Evolutionary conservation across 2,113 vertebrate species (phyloP), one percentile per base, ranked within the genome.

Genomic region (Notechis scutatus): DNA sequence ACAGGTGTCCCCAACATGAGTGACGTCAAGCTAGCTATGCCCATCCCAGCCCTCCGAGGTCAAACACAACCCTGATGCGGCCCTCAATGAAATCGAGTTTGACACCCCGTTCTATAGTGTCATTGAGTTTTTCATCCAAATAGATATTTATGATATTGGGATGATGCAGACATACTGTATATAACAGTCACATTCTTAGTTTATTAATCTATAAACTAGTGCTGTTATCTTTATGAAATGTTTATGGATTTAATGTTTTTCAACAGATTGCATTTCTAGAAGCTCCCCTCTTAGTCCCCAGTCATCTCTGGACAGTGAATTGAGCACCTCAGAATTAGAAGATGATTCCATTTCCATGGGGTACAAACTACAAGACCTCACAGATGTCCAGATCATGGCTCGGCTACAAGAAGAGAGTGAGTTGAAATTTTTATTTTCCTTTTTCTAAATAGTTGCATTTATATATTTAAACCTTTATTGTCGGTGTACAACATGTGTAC

Each of bases 361-460:
- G 90, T 99, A 99, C 96, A 99, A 99, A 96, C 97, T 99, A 93
- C 99, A 99, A 96, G 99, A 99, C 96, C 99, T 99, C 96, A 99
- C 99, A 0, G 99, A 99, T 64, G 99, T 99, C 96, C 99, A 99
- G 97, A 99, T 99, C 96, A 99, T 99, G 99, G 99, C 99, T 92
- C 98, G 99, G 94, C 98, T 99, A 85, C 99, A 99, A 97, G 99
- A 99, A 97, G 99, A 99, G 97, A 99, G 99, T 99, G 98, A 91
- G 99, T 98, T 56, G 39, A 54, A 15, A 7, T 23, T 47, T 3
- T 26, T 57, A 14, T 50, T 74, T 94, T 18, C 21, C 74, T 26
- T 10, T 11, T 8, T 45, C 20, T 52, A 94, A 54, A 89, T 24
- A 14, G 11, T 50, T 50, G 47, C 8, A 50, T 50, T 50, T 50